These are phyloP conservation scores for Hydractinia symbiolongicarpus DNA, from an alignment of 30 jellyfish, hydroid and myxozoan genomes.

Conservation along the genomic window DNA sequence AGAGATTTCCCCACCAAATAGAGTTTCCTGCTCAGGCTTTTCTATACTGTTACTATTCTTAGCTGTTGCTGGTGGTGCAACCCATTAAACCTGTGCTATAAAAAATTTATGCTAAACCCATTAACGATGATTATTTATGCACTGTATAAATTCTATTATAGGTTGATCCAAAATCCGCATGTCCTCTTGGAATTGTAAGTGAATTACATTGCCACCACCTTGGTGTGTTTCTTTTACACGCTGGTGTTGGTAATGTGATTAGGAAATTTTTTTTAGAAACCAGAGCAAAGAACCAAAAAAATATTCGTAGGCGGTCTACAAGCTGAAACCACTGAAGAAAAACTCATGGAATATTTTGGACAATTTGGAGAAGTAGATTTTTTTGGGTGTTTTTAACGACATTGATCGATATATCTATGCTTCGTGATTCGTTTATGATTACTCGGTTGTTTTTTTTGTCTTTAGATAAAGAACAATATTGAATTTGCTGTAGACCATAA, in stretches of 20 bases:
- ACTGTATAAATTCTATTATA: conserved; percentile 1
- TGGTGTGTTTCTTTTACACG: background rate
- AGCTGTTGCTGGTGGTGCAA: no score
- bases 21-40: no score
- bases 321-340: conserved; percentile 88
- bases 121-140: no score
- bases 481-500: conserved; percentile 53
- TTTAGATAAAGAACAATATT: conserved; percentile 29
- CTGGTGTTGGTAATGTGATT: background rate
- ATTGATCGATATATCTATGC: background rate
- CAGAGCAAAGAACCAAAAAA: conserved; percentile 77
- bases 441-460: background rate
- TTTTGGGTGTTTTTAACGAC: background rate
- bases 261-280: conserved; percentile 43
- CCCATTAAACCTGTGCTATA: no score
- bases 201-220: background rate
- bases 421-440: background rate
- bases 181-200: conserved; percentile 60
- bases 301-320: conserved; percentile 94
- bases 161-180: conserved; percentile 92
- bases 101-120: no score
- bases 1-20: no score
- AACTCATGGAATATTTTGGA: conserved; percentile 67
- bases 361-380: conserved; percentile 57
- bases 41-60: no score